Evolutionary conservation across 1,140 invertebrate genomes (phyloP), one percentile per base, ranked within the genome.

Genomic region (Hylaeus volcanicus): DNA sequence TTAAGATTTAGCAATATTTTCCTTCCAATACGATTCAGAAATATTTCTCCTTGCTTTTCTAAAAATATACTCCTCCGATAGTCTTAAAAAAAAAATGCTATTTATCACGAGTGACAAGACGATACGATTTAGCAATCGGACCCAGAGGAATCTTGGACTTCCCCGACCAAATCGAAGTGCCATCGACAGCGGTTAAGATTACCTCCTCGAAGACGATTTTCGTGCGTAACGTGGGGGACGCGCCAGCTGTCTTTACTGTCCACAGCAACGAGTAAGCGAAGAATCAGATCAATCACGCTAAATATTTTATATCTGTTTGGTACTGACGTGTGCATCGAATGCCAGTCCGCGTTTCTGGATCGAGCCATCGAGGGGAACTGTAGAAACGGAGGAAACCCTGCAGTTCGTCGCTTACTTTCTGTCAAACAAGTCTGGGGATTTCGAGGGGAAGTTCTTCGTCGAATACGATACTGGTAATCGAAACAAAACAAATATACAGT

Each of bases 161-260:
- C 65, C 94, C 94, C 1, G 94, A 95, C 88, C 58, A 72, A 8
- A 91, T 95, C n/a, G 78, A 88, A 11, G 65, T 94, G 55, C 91
- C 90, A 15, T 70, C 78, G 1, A 92, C 91, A 51, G 89, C 92
- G 2, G 91, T 94, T 0, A 94, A 93, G 79, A 87, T 94, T 26
- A 1, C 74, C 6, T 89, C 91, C 1, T 86, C 89, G 41, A 91
- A 91, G 72, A 83, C 88, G 0, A 80, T 94, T 58, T 74, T 92
- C 0, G 84, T 94, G 11, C 88, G 87, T 65, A 95, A 94, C 79
- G 78, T 92, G 26, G 93, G 94, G 12, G 61, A 89, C 55, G 83
- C 85, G 8, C 51, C 82, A 14, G 90, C 92, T 0, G 55, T 86
- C 56, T 94, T 94, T 66, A 91, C 76, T 43, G 56, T 93, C 41